Base-by-base conservation (phyloP, 2,797 vertebrate genomes). In the Sebastes elongatus region DNA sequence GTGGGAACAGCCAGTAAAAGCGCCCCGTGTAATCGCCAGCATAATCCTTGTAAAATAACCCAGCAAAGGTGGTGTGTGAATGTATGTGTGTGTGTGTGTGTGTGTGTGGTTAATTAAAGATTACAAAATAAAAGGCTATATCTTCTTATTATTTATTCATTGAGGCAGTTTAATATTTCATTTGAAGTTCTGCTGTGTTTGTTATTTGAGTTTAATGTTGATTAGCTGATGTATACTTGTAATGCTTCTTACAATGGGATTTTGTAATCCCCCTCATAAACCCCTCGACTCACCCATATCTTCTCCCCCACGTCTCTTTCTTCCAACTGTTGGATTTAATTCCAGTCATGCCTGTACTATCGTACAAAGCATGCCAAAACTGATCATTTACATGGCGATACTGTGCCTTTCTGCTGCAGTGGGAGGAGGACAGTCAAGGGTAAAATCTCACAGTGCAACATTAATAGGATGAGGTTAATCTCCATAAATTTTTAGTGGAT, bases 21-120 rank as follows among this genome's bases (percentile, higher is more conserved):
- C 67, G 6, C 76, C 80, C 75, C 81, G 74, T 91, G 92, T 94
- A 93, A 94, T 94, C 90, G 60, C 81, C 82, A 74, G 64, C 42
- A 71, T 93, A 94, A 95, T 94, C 90, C 93, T 91, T 90, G 90
- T 93, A 91, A 93, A 94, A 92, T 88, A 92, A 89, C 84, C 85
- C 81, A 62, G 83, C 63, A 33, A 87, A 86, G 85, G 74, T 88
- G 81, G 67, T 79, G 69, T 71, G 81, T 76, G 76, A 18, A 11
- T 30, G 73, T 35, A 18, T 65, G 71, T 70, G 67, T 56, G 71
- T 69, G 76, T 64, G 69, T 46, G 38, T 42, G 67, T 69, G 74
- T 65, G 76, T 64, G 69, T 68, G 73, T 76, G 71, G 72, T 56
- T 75, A 84, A 83, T 84, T 77, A 49, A 78, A 84, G 38, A 67